Percentiles rank a stretch among this genome's conserved stretches.
Conservation (phyloP, 2,888 invertebrate genomes). For the Dryobota labecula region DNA sequence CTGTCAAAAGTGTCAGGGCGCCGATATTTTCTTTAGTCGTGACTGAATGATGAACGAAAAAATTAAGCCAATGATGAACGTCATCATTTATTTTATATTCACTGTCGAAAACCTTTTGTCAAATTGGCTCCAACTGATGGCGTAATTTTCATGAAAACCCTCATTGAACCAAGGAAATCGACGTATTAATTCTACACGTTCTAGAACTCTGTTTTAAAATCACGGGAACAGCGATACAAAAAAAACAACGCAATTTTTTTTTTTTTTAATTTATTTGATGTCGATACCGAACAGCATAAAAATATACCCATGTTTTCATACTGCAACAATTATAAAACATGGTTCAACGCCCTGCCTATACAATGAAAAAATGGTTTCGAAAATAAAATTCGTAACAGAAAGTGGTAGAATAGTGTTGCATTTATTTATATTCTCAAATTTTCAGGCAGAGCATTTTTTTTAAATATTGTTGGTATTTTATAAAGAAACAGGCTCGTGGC, state of each 20-base stretch:
- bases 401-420: neutral
- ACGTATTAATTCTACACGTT: neutral
- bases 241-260: neutral
- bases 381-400: slow-evolving; percentile 12
- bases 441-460: neutral
- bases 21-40: too few species aligned
- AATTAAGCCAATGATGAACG: too few species aligned
- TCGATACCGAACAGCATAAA: neutral
- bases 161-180: neutral
- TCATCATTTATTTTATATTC: too few species aligned
- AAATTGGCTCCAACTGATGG: too few species aligned
- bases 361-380: slow-evolving; percentile 17
- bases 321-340: slow-evolving; percentile 41
- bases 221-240: neutral
- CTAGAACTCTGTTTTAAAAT: neutral
- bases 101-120: too few species aligned
- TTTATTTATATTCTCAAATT: slow-evolving; percentile 16
- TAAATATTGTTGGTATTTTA: neutral
- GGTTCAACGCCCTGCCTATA: slow-evolving; percentile 6
- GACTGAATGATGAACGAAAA: too few species aligned
- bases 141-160: too few species aligned
- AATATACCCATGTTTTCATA: slow-evolving; percentile 17
- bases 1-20: too few species aligned
- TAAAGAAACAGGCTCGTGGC: too few species aligned
- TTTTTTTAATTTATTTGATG: neutral